A percentile compares a stretch with the other conserved stretches of the same genome.
Evolutionary conservation across 2,797 vertebrate species (phyloP).

Genomic region (Danio choprae): DNA sequence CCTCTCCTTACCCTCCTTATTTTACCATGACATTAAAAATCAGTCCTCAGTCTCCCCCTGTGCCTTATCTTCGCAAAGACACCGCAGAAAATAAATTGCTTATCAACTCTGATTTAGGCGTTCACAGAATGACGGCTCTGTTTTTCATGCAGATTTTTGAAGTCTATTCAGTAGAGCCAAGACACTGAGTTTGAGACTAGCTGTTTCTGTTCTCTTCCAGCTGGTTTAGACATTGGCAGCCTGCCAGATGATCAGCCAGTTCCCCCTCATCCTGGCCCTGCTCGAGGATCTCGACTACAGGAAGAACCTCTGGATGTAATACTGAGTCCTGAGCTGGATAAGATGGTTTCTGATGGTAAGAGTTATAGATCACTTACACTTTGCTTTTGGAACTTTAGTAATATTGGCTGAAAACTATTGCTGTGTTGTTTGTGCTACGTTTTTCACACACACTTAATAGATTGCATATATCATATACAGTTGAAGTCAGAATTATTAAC

Average conservation of each 20-base stretch:
- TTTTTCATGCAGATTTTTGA: background rate
- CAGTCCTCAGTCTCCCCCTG: conserved; percentile 12
- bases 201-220: conserved; percentile 65
- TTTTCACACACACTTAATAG: background rate
- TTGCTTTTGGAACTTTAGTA: background rate
- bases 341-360: conserved; percentile 97
- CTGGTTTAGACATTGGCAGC: conserved; percentile 84
- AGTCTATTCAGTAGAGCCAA: conserved; percentile 12
- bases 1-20: background rate
- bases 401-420: background rate
- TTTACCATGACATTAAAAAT: conserved; percentile 53
- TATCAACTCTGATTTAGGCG: conserved; percentile 52
- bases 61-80: conserved; percentile 33
- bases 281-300: conserved; percentile 79
- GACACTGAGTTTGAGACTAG: conserved; percentile 25
- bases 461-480: background rate
- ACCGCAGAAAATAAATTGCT: conserved; percentile 50
- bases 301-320: conserved; percentile 94
- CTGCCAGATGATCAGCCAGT: conserved; percentile 79
- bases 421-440: background rate
- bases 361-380: background rate
- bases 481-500: too few species aligned
- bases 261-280: conserved; percentile 74
- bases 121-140: conserved; percentile 43
- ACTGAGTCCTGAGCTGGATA: conserved; percentile 95